Conservation (phyloP, 1,140 invertebrate species). For the Metopolophium dirhodum region DNA sequence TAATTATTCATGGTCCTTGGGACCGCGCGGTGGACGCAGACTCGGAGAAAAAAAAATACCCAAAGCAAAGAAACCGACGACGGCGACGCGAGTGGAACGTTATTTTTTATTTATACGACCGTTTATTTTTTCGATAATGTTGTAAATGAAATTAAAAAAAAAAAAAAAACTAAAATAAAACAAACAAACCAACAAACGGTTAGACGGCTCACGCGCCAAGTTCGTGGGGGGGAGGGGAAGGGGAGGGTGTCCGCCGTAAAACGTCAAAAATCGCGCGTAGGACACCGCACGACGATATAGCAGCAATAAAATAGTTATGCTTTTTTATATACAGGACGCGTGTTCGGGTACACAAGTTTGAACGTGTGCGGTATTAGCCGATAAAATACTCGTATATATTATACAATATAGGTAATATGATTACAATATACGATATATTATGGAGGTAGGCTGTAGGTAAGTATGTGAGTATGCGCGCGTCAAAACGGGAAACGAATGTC, state of each 20-base stretch:
- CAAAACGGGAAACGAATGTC: neutral
- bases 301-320: neutral
- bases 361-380: neutral
- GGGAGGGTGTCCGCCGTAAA: neutral
- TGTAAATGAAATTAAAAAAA: neutral
- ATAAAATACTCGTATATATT: neutral
- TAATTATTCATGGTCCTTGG: constrained; percentile 51
- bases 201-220: neutral
- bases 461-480: no score
- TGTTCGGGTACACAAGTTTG: neutral
- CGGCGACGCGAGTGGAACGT: neutral
- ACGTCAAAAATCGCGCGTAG: neutral
- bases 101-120: neutral
- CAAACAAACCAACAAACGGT: neutral
- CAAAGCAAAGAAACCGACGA: constrained; percentile 15
- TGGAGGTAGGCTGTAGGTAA: neutral
- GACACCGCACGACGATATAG: neutral
- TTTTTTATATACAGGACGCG: neutral
- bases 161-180: neutral
- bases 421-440: neutral
- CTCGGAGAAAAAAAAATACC: neutral
- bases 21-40: constrained; percentile 19
- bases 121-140: constrained; percentile 19
- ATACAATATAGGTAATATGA: neutral
- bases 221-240: neutral